These are phyloP conservation scores for Ia io DNA, from an alignment of 2,113 vertebrate genomes.

Conservation along the genomic window DNA sequence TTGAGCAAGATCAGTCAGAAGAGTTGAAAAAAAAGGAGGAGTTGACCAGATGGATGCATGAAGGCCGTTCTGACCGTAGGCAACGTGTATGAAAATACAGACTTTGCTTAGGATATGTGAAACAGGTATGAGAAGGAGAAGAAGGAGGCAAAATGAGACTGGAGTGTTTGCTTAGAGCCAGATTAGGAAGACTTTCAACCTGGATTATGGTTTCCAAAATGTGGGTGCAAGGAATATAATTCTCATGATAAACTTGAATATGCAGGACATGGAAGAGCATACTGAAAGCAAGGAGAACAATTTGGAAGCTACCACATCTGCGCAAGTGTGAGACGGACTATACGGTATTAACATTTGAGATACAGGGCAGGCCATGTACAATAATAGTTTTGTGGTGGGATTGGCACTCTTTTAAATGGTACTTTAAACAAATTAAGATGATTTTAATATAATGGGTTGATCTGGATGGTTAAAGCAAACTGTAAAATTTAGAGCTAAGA, in stretches of 20 bases:
- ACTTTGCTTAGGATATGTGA: background rate
- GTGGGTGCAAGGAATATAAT: background rate
- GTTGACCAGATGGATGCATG: background rate
- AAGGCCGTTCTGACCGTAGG: background rate
- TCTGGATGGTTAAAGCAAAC: background rate
- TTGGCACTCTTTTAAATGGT: background rate
- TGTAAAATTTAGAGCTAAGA: background rate
- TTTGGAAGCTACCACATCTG: background rate
- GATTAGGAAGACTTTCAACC: background rate
- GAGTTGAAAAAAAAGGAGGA: background rate
- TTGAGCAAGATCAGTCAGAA: background rate
- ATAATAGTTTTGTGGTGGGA: background rate
- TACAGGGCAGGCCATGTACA: background rate
- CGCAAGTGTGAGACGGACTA: background rate
- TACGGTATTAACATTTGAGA: background rate
- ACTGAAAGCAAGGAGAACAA: background rate
- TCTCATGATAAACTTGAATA: background rate
- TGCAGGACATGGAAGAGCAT: background rate
- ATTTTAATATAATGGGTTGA: background rate
- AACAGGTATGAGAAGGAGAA: background rate
- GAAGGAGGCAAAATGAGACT: background rate
- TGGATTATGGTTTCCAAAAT: conserved; percentile 9
- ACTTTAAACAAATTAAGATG: background rate
- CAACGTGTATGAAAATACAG: background rate
- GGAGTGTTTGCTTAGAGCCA: background rate